phyloP scores from a whole-genome alignment of 2,113 vertebrate genomes.

The Eonycteris spelaea region DNA sequence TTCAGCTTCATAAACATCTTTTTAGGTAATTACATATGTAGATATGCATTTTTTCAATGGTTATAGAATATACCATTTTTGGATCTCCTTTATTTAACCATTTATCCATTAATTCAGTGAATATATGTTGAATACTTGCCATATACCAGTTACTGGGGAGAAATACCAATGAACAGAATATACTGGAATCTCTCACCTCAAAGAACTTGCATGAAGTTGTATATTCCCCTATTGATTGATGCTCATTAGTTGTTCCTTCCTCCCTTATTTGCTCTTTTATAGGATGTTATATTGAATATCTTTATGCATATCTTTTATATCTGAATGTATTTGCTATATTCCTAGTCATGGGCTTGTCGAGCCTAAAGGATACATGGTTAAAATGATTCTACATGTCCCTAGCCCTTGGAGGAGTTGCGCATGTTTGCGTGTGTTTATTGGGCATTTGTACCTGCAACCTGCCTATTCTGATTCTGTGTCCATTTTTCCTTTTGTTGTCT shows the following conservation, averaged over 20 bases:
- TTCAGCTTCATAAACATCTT: neutral
- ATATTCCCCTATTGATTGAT: neutral
- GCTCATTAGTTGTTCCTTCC: neutral
- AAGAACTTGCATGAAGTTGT: neutral
- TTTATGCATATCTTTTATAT: neutral
- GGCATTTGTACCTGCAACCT: neutral
- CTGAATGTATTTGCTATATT: neutral
- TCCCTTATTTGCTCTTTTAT: neutral
- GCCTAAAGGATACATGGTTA: neutral
- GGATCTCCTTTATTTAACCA: neutral
- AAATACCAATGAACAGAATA: neutral
- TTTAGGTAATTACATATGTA: neutral
- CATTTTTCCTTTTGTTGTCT: neutral
- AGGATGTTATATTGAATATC: neutral
- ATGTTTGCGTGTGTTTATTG: neutral
- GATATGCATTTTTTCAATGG: neutral
- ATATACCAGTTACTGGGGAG: neutral
- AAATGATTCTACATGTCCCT: neutral
- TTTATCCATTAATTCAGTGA: neutral
- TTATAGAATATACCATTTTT: neutral
- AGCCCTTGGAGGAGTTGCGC: neutral
- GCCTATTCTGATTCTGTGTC: neutral
- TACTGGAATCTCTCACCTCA: neutral
- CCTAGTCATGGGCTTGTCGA: neutral
- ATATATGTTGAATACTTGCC: neutral